These are phyloP conservation scores for Pyrocoelia pectoralis DNA, from an alignment of 2,888 invertebrate species.

Conservation along the genomic window DNA sequence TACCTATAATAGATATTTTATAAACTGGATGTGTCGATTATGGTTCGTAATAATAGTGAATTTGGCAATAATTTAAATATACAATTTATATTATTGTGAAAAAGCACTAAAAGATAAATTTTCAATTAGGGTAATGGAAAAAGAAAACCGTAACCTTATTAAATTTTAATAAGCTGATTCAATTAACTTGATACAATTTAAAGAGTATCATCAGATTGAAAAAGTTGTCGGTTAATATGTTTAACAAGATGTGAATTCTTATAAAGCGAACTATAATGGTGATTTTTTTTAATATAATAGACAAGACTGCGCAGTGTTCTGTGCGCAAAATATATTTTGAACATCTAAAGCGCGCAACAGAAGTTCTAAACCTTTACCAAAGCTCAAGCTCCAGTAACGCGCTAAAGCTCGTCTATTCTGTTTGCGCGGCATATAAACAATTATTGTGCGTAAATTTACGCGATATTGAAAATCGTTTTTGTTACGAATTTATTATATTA, in stretches of 20 bases:
- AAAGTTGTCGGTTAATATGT: not conserved
- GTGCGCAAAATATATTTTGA: not conserved
- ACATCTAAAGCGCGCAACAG: not conserved
- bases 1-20: too few species aligned
- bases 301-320: not conserved
- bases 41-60: too few species aligned
- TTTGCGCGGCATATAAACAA: not conserved
- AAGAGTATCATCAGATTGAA: not conserved
- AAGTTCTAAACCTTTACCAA: not conserved
- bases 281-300: not conserved
- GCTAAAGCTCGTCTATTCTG: not conserved
- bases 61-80: too few species aligned
- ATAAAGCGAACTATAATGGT: not conserved
- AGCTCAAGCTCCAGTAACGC: not conserved
- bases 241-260: not conserved
- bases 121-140: not conserved
- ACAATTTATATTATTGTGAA: too few species aligned
- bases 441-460: not conserved
- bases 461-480: not conserved
- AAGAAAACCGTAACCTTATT: not conserved
- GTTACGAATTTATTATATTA: not conserved
- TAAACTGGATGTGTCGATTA: not conserved
- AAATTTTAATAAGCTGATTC: not conserved
- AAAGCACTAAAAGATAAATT: not conserved
- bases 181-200: not conserved